These are phyloP conservation scores for Nerophis ophidion DNA, from an alignment of 2,113 vertebrate species.

Conservation along the genomic window DNA sequence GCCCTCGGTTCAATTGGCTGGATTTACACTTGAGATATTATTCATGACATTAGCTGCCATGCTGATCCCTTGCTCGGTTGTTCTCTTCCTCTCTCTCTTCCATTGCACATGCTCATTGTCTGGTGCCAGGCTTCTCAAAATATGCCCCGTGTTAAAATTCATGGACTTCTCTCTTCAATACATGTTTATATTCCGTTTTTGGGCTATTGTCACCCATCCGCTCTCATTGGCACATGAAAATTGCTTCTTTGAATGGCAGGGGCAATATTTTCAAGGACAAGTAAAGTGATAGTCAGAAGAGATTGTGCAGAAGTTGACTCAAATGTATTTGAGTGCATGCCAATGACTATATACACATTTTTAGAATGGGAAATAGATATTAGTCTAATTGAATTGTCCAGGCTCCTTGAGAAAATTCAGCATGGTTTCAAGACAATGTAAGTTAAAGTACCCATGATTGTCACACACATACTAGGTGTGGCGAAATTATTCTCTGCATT, in stretches of 20 bases:
- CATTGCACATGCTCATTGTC: slow-evolving; percentile 44
- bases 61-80: slow-evolving; percentile 61
- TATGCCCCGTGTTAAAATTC: slow-evolving; percentile 68
- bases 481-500: too few relatives aligned
- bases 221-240: slow-evolving; percentile 55
- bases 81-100: slow-evolving; percentile 39
- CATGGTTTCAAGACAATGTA: slow-evolving; percentile 63
- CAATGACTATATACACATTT: slow-evolving; percentile 19
- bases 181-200: slow-evolving; percentile 50
- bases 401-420: slow-evolving; percentile 62
- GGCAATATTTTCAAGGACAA: slow-evolving; percentile 63
- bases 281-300: slow-evolving; percentile 44
- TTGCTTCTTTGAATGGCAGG: slow-evolving; percentile 65
- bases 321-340: slow-evolving; percentile 37
- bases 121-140: slow-evolving; percentile 54
- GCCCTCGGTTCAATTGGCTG: slow-evolving; percentile 70
- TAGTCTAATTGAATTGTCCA: slow-evolving; percentile 61
- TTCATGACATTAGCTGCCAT: slow-evolving; percentile 72
- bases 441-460: too few relatives aligned
- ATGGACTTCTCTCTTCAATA: slow-evolving; percentile 58
- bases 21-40: slow-evolving; percentile 75
- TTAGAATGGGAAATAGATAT: slow-evolving; percentile 28
- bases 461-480: too few relatives aligned
- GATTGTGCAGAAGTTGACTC: slow-evolving; percentile 38
- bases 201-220: slow-evolving; percentile 39